Percentiles rank a stretch among this genome's conserved stretches.
These are phyloP conservation scores for Grammomys dolichurus DNA, from an alignment of 2,113 vertebrate genomes.

Conservation along the genomic window DNA sequence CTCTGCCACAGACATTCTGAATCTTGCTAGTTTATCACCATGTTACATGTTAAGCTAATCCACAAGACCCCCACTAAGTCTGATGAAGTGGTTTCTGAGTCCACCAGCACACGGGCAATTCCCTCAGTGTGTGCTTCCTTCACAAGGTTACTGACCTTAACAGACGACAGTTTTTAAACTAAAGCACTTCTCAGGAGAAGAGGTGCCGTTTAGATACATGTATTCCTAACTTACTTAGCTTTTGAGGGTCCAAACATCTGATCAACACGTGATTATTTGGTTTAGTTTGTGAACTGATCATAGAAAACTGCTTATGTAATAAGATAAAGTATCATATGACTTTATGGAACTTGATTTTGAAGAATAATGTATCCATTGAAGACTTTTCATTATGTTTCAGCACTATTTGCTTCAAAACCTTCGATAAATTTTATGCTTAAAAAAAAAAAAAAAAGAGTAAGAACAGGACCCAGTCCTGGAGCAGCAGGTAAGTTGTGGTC, in stretches of 20 bases:
- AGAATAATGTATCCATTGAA: not conserved
- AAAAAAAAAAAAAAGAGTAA: not conserved
- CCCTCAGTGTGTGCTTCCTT: not conserved
- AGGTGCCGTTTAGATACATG: not conserved
- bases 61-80: not conserved
- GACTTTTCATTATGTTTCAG: not conserved
- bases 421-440: not conserved
- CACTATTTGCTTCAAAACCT: not conserved
- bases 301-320: not conserved
- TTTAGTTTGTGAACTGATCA: not conserved
- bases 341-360: not conserved
- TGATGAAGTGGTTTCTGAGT: not conserved
- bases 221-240: not conserved
- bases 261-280: not conserved
- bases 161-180: not conserved
- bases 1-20: conserved; percentile 51
- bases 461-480: not conserved
- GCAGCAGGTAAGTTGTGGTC: not conserved
- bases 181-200: not conserved
- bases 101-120: not conserved
- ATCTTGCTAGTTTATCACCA: not conserved
- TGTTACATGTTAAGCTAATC: not conserved
- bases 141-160: not conserved
- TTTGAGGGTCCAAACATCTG: not conserved
- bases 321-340: not conserved